Conservation (phyloP, 92 coral and sea anemone species). For the Zoanthus gigantus region DNA sequence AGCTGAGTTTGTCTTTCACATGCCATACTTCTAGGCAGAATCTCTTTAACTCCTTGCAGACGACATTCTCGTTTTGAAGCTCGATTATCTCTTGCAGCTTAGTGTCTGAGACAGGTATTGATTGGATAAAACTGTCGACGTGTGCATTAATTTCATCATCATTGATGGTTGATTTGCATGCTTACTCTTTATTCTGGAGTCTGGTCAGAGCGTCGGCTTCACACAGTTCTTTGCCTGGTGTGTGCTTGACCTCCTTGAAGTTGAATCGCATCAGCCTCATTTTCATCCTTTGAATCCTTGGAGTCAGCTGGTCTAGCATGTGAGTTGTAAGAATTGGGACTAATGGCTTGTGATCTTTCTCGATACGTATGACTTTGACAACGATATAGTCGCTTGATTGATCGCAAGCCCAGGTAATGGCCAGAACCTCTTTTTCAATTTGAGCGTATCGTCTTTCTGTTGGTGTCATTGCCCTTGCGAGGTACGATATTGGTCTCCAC, state of each 20-base stretch:
- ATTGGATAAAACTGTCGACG: not conserved
- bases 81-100: not conserved
- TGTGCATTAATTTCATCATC: constrained; percentile 14
- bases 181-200: not conserved
- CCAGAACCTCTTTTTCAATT: not conserved
- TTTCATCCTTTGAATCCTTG: no score
- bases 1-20: no score
- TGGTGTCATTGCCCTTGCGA: not conserved
- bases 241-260: constrained; percentile 35
- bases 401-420: not conserved
- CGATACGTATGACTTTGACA: not conserved
- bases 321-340: constrained; percentile 12
- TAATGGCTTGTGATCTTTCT: not conserved
- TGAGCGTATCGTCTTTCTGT: not conserved
- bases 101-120: constrained; percentile 12
- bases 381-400: not conserved
- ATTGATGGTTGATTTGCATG: constrained; percentile 1
- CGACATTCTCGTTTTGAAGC: no score
- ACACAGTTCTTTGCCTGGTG: not conserved
- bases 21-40: no score
- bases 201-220: constrained; percentile 33
- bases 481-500: not conserved
- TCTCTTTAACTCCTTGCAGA: not conserved
- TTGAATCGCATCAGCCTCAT: not conserved
- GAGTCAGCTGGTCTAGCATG: not conserved